phyloP scores from a whole-genome alignment of 2,888 invertebrate species.

The Megalurothrips usitatus region DNA sequence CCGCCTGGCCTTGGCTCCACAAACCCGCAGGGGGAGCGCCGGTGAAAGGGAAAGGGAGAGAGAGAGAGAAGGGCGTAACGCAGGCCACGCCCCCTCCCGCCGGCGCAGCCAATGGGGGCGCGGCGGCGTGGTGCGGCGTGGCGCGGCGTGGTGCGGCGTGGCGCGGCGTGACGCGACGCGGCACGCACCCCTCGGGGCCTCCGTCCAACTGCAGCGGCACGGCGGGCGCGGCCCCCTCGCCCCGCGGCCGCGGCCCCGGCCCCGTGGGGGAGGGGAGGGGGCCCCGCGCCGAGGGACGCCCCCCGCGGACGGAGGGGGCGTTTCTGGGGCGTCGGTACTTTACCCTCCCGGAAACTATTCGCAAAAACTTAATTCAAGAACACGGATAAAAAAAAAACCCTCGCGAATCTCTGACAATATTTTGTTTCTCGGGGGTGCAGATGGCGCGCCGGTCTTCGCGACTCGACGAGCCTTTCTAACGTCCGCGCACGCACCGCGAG shows the following conservation, averaged over 20 bases:
- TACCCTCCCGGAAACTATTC: neutral
- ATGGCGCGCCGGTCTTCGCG: neutral
- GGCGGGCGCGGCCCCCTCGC: neutral
- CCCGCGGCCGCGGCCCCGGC: neutral
- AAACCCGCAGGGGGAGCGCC: slow-evolving; percentile 6
- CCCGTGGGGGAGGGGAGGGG: neutral
- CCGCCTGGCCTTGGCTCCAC: neutral
- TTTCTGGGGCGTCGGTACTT: no score
- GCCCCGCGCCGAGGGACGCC: no score
- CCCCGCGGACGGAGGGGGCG: no score
- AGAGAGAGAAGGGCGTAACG: neutral
- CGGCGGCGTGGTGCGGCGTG: neutral
- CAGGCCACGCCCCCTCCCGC: slow-evolving; percentile 9
- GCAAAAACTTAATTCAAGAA: neutral
- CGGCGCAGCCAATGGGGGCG: neutral
- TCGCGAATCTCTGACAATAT: neutral
- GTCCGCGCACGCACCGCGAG: no score
- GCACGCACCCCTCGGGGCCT: neutral
- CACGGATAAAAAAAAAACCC: neutral
- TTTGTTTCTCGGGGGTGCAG: neutral
- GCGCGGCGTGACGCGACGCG: neutral
- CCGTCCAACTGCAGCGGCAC: neutral
- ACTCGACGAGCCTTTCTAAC: neutral
- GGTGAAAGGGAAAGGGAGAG: neutral
- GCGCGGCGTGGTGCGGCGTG: neutral